Base-by-base conservation (phyloP, 2,888 invertebrate genomes). In the Lepas anatifera region DNA sequence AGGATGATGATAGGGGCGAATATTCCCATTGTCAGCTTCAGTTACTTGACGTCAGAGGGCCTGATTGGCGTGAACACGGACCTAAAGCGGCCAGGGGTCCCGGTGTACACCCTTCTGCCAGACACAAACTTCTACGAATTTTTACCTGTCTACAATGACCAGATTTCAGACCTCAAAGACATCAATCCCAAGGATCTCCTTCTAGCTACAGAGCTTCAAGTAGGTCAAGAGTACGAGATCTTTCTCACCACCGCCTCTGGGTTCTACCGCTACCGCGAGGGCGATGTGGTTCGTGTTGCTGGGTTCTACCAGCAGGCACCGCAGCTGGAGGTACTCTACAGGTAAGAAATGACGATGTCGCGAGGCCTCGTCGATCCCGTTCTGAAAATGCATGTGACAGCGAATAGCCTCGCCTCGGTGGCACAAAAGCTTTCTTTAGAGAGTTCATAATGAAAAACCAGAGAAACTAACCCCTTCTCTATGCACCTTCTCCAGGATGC, bases 31-130 rank as follows among this genome's bases (percentile, higher is more conserved):
- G 78, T 78, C 71, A 78, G 78, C 0, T 77, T 78, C 1, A 71
- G 78, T n/a, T 79, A 79, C 75, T 77, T 76, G 22, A 79, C 79
- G 6, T 78, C 79, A 22, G 80, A 80, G 70, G 78, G 76, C 13
- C 73, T 76, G 25, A 68, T 77, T 13, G 77, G 77, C 1, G 25
- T 76, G 37, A 75, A 77, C 68, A 66, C 74, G 25, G 70, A 72
- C 68, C 71, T 69, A 1, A 37, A 37, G 8, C 25, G 64, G 18
- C 52, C 67, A 1, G n/a, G 70, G 10, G 13, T 71, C 66, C 74
- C 73, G 10, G 78, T 29, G 6, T 52, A 52, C 52, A 32, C 52
- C 16, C 75, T 79, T 50, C 73, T 76, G 16, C 78, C 78, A 4
- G 71, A 73, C 6, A 75, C 76, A 32, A 77, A 78, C 76, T 78